Percentiles rank a stretch among this genome's conserved stretches.
These are phyloP conservation scores for Lasiommata megera DNA, from an alignment of 2,888 invertebrate genomes.

Conservation along the genomic window DNA sequence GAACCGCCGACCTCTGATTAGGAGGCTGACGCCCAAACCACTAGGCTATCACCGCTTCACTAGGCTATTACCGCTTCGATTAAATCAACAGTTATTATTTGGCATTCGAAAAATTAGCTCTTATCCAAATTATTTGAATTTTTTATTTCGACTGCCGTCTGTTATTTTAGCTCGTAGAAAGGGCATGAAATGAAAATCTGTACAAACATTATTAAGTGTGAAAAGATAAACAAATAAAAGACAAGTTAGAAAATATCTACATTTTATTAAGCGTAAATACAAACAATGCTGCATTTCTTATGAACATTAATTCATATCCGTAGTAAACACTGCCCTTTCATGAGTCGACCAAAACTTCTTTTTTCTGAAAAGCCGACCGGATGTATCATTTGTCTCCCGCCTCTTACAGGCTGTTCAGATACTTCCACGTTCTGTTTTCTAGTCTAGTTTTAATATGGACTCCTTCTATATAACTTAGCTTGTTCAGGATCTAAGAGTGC, in stretches of 20 bases:
- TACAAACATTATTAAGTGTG: too few relatives aligned
- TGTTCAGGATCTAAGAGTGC: conserved; percentile 65
- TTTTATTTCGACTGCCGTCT: too few relatives aligned
- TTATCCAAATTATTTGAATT: too few relatives aligned
- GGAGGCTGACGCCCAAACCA: too few relatives aligned
- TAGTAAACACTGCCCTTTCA: background rate
- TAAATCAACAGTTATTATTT: too few relatives aligned
- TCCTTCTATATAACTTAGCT: conserved; percentile 51
- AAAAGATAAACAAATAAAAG: background rate
- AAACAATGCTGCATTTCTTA: background rate
- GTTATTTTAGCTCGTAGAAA: too few relatives aligned
- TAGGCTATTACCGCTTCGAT: too few relatives aligned
- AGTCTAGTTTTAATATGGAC: conserved; percentile 22
- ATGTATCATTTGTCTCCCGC: conserved; percentile 6
- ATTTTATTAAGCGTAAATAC: conserved; percentile 8
- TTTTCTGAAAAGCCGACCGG: background rate
- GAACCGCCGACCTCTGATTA: too few relatives aligned
- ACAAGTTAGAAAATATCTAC: background rate
- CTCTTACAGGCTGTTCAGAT: conserved; percentile 12
- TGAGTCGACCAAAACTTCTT: background rate
- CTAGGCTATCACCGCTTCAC: too few relatives aligned
- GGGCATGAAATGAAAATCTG: too few relatives aligned
- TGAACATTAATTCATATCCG: conserved; percentile 2
- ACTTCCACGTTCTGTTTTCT: background rate
- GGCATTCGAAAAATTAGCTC: too few relatives aligned